A percentile compares a stretch with the other conserved stretches of the same genome.
Conservation (phyloP, 2,888 invertebrate genomes). For the Teinopalpus imperialis region DNA sequence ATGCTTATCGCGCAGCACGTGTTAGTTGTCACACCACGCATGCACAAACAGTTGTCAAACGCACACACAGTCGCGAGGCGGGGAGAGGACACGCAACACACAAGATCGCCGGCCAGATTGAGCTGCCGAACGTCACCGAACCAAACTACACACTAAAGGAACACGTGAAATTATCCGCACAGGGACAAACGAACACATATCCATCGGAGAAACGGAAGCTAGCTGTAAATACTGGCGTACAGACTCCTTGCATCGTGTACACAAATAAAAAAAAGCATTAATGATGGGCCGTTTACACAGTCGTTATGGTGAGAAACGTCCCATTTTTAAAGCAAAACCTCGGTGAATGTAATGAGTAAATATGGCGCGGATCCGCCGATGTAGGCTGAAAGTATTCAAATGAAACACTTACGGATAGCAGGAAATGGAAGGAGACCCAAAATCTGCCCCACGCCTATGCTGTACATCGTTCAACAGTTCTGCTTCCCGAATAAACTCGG, state of each 20-base stretch:
- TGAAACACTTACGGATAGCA: slow-evolving; percentile 10
- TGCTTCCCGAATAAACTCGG: no score
- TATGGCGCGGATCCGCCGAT: slow-evolving; percentile 3
- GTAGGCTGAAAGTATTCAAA: slow-evolving; percentile 4
- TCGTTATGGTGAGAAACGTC: slow-evolving; percentile 2
- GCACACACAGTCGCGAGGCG: slow-evolving; percentile 52
- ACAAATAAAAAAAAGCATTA: not conserved
- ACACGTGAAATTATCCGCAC: slow-evolving; percentile 49
- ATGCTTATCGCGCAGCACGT: slow-evolving; percentile 35
- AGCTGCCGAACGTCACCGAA: slow-evolving; percentile 54
- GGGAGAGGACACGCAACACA: slow-evolving; percentile 68
- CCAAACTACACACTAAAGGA: slow-evolving; percentile 62
- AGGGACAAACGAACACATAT: slow-evolving; percentile 28
- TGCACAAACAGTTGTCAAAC: slow-evolving; percentile 65
- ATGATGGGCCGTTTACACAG: no score
- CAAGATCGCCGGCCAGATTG: slow-evolving; percentile 79
- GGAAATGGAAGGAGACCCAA: not conserved
- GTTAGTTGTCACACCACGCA: slow-evolving; percentile 48
- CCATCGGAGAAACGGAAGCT: slow-evolving; percentile 26
- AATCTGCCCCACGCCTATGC: not conserved
- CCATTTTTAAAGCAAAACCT: slow-evolving; percentile 3
- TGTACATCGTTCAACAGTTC: not conserved
- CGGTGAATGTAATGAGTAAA: slow-evolving; percentile 1
- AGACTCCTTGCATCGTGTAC: slow-evolving; percentile 6
- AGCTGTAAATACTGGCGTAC: slow-evolving; percentile 12